Evolutionary conservation across 1,140 invertebrate genomes (phyloP).

Genomic region (Drosophila melanica): DNA sequence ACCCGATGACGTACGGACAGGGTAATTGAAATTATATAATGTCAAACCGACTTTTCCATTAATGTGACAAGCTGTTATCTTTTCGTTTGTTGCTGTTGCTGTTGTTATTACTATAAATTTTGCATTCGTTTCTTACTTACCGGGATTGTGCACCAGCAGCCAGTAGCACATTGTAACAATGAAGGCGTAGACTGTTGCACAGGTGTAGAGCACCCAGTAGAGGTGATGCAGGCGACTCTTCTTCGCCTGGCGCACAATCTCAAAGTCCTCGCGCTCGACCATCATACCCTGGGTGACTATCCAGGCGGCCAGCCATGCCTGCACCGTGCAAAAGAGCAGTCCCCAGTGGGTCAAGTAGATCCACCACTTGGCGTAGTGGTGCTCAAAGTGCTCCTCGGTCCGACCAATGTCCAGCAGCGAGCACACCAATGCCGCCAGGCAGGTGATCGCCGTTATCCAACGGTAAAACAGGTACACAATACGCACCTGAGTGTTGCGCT

Average conservation of each 20-base stretch:
- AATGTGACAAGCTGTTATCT: neutral
- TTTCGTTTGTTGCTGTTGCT: no score
- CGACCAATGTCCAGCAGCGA: constrained; percentile 85
- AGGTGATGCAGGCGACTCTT: constrained; percentile 84
- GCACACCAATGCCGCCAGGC: constrained; percentile 85
- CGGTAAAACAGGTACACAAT: constrained; percentile 86
- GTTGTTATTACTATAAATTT: no score
- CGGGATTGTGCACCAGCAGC: constrained; percentile 80
- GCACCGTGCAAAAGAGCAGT: constrained; percentile 85
- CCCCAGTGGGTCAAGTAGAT: constrained; percentile 90
- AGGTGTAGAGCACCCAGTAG: constrained; percentile 87
- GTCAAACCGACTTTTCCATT: no score
- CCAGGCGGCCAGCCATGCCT: constrained; percentile 81
- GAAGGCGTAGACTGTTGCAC: constrained; percentile 87
- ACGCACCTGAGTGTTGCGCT: constrained; percentile 83
- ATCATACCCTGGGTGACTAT: constrained; percentile 84
- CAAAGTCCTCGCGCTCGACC: constrained; percentile 83
- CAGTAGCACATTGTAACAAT: constrained; percentile 85
- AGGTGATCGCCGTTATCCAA: constrained; percentile 85
- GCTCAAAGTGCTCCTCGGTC: constrained; percentile 79
- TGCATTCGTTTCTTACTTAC: constrained; percentile 60
- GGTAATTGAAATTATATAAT: neutral
- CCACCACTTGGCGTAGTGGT: constrained; percentile 86
- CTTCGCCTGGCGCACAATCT: constrained; percentile 79
- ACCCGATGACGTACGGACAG: neutral